These are phyloP conservation scores for Silurus lanzhouensis DNA, from an alignment of 2,797 vertebrate genomes.

Conservation along the genomic window DNA sequence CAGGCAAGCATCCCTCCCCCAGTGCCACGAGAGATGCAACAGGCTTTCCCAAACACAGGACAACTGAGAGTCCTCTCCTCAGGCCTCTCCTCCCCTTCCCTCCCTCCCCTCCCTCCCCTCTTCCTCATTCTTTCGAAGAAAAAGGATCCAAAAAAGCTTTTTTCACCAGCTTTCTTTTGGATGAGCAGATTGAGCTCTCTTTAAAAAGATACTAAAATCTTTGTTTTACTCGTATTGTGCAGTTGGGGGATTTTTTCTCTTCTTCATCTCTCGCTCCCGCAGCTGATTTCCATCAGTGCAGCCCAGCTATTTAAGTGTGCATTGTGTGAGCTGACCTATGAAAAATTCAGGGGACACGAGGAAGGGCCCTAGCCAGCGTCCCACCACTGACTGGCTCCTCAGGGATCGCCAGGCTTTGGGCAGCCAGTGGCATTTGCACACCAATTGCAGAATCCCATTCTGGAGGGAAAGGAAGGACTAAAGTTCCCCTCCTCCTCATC, in stretches of 20 bases:
- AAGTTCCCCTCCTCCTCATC: constrained; percentile 46
- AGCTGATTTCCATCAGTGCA: constrained; percentile 56
- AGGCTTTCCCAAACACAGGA: constrained; percentile 57
- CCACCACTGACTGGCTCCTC: constrained; percentile 41
- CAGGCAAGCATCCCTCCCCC: constrained; percentile 39
- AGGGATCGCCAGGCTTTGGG: constrained; percentile 52
- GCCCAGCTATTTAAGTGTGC: constrained; percentile 58
- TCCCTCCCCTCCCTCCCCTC: constrained; percentile 3
- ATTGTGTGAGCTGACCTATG: constrained; percentile 61
- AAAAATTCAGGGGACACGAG: constrained; percentile 61
- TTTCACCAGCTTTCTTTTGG: constrained; percentile 56
- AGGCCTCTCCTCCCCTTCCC: constrained; percentile 38
- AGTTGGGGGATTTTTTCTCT: constrained; percentile 37
- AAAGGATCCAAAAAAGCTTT: constrained; percentile 34
- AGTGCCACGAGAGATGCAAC: constrained; percentile 46
- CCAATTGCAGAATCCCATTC: constrained; percentile 60
- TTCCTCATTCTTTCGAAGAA: constrained; percentile 33
- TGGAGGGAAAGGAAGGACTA: constrained; percentile 44
- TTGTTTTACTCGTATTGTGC: constrained; percentile 55
- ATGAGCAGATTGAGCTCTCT: constrained; percentile 48
- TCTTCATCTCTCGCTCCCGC: constrained; percentile 30
- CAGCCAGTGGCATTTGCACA: constrained; percentile 61
- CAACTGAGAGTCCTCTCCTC: constrained; percentile 39
- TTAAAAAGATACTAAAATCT: constrained; percentile 61
- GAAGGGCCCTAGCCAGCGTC: constrained; percentile 50